Conservation (phyloP, 2,888 invertebrate species). For the Philaethria dido region DNA sequence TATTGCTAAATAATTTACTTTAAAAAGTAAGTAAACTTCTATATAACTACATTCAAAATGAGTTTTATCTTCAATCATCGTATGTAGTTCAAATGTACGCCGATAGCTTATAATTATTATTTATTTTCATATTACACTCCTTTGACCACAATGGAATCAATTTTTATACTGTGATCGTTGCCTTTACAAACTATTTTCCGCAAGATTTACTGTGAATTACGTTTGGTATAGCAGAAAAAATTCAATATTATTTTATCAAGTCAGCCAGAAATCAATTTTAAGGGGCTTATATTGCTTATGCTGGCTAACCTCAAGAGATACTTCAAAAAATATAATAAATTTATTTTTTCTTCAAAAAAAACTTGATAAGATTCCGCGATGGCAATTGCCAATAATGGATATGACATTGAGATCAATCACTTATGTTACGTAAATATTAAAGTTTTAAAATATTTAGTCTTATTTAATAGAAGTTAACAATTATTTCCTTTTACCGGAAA, state of each 20-base stretch:
- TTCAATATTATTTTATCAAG: slow-evolving; percentile 8
- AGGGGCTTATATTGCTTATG: slow-evolving; percentile 9
- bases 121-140: too few relatives aligned
- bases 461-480: too few relatives aligned
- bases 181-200: background rate
- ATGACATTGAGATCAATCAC: too few relatives aligned
- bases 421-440: too few relatives aligned
- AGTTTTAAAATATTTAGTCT: too few relatives aligned
- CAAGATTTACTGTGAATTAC: background rate
- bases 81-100: too few relatives aligned
- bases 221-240: background rate
- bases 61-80: too few relatives aligned
- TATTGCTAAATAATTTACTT: too few relatives aligned
- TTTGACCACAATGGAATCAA: background rate
- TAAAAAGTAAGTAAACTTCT: too few relatives aligned
- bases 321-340: background rate
- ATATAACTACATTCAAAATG: too few relatives aligned
- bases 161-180: background rate
- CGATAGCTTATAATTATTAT: too few relatives aligned
- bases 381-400: background rate
- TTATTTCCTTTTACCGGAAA: too few relatives aligned
- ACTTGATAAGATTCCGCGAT: background rate
- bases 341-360: background rate
- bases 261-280: slow-evolving; percentile 12
- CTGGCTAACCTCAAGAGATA: background rate